Percentiles rank a stretch among this genome's conserved stretches.
phyloP scores from a whole-genome alignment of 2,888 invertebrate genomes.

The Lomographa bimaculata region DNA sequence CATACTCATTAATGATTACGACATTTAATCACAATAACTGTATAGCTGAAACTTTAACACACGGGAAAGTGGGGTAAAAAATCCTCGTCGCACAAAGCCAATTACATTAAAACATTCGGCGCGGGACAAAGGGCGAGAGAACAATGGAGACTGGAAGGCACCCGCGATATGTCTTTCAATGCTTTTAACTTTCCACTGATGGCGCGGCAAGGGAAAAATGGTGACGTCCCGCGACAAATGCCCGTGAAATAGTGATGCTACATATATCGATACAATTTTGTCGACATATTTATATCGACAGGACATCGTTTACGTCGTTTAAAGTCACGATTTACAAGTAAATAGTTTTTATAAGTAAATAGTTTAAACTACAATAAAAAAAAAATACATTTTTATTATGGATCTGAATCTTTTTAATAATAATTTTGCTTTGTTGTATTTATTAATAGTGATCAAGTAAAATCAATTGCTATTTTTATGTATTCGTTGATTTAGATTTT shows the following conservation, averaged over 20 bases:
- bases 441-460: no score
- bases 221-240: slow-evolving; percentile 80
- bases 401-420: no score
- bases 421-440: no score
- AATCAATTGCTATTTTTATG: no score
- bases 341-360: no score
- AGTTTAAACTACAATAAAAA: no score
- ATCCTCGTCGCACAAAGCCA: slow-evolving; percentile 75
- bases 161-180: slow-evolving; percentile 83
- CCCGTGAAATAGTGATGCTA: slow-evolving; percentile 64
- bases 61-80: slow-evolving; percentile 59
- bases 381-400: no score
- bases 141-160: slow-evolving; percentile 75
- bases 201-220: slow-evolving; percentile 76
- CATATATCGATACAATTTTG: slow-evolving; percentile 11
- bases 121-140: slow-evolving; percentile 78
- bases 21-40: slow-evolving; percentile 25
- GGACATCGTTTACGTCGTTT: no score
- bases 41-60: slow-evolving; percentile 45
- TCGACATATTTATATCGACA: slow-evolving; percentile 10
- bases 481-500: no score
- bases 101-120: slow-evolving; percentile 83
- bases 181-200: slow-evolving; percentile 83
- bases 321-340: no score
- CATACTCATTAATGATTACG: slow-evolving; percentile 5